Percentiles rank a stretch among this genome's conserved stretches.
These are phyloP conservation scores for Drosophila prosaltans DNA, from an alignment of 1,140 invertebrate genomes.

Conservation along the genomic window DNA sequence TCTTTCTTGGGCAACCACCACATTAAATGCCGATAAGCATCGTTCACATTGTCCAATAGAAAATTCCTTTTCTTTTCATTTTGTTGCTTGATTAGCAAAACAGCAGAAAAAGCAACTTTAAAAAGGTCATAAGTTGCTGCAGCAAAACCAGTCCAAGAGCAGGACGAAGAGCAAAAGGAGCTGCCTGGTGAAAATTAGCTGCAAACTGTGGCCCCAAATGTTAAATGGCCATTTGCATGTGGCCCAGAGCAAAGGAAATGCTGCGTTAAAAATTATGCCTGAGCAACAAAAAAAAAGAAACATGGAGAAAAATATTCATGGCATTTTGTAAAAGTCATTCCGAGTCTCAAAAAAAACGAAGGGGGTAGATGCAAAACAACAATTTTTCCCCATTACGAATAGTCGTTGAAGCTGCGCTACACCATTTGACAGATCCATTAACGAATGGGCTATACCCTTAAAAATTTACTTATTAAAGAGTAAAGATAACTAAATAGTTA, in stretches of 20 bases:
- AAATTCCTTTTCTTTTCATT: slow-evolving; percentile 22
- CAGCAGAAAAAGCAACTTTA: slow-evolving; percentile 23
- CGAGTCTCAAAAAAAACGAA: slow-evolving; percentile 33
- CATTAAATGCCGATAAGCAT: slow-evolving; percentile 76
- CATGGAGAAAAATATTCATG: slow-evolving; percentile 62
- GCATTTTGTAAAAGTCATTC: slow-evolving; percentile 80
- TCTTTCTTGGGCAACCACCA: slow-evolving; percentile 25
- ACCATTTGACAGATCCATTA: neutral
- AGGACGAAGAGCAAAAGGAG: neutral
- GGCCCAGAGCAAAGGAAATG: slow-evolving; percentile 60
- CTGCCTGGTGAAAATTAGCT: slow-evolving; percentile 62
- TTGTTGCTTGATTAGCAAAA: slow-evolving; percentile 1
- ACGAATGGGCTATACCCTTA: neutral
- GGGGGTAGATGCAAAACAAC: slow-evolving; percentile 49
- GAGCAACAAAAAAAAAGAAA: slow-evolving; percentile 19
- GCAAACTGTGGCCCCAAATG: slow-evolving; percentile 48
- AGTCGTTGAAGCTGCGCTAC: slow-evolving; percentile 38
- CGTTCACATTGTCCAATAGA: slow-evolving; percentile 55
- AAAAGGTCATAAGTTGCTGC: slow-evolving; percentile 9
- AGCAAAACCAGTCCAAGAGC: neutral
- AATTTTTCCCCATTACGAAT: slow-evolving; percentile 58
- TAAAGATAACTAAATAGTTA: no score
- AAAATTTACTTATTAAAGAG: no score
- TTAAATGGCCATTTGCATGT: slow-evolving; percentile 61
- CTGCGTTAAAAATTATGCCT: slow-evolving; percentile 76